These are phyloP conservation scores for Pentamera pediparva DNA, from an alignment of 53 echinoderm and acorn worm species.

Conservation along the genomic window DNA sequence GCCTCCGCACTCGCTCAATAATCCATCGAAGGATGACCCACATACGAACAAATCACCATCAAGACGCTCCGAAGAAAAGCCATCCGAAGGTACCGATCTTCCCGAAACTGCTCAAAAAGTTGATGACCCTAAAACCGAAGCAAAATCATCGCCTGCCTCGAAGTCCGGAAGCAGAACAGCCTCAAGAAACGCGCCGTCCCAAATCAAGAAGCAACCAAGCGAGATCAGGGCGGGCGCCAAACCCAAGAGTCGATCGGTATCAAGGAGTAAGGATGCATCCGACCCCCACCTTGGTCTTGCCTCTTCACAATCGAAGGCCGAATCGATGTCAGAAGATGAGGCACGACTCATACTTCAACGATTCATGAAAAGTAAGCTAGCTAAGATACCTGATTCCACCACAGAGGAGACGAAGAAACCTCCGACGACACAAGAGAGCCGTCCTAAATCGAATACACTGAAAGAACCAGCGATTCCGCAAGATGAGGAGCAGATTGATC, in stretches of 20 bases:
- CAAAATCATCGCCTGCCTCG: no score
- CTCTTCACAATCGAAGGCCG: conserved; percentile 9
- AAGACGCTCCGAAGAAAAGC: no score
- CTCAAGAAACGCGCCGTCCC: neutral
- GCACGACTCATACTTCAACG: conserved; percentile 6
- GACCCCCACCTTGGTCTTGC: neutral
- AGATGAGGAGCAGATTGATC: neutral
- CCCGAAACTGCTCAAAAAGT: no score
- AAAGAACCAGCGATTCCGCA: neutral
- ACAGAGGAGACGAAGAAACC: neutral
- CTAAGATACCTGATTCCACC: neutral
- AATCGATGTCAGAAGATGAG: conserved; percentile 31
- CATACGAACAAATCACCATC: no score
- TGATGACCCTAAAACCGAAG: no score
- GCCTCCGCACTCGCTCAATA: no score
- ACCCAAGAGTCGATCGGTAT: neutral
- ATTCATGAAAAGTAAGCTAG: neutral
- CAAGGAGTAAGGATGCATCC: neutral
- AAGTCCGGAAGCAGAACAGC: neutral
- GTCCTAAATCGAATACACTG: neutral
- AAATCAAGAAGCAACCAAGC: neutral
- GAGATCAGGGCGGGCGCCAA: neutral
- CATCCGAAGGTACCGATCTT: no score
- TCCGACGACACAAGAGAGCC: neutral
- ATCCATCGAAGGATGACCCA: no score